phyloP scores from a whole-genome alignment of 2,888 invertebrate genomes.

The Phortica okadai region DNA sequence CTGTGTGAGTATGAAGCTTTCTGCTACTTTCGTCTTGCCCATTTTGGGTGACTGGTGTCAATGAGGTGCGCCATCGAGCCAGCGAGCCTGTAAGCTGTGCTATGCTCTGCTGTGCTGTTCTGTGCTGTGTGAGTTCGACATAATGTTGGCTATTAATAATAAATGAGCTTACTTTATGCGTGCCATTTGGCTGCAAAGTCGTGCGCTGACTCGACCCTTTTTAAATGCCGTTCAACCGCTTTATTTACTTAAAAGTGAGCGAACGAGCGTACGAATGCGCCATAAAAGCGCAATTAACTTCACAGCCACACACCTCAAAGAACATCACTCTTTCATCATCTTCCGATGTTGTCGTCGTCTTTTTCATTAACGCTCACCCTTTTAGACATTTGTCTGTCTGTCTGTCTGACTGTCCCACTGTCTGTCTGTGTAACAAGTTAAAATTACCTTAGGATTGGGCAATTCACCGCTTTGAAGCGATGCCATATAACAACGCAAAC shows the following conservation, averaged over 20 bases:
- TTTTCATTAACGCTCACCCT: neutral
- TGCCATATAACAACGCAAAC: constrained; percentile 97
- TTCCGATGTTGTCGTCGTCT: neutral
- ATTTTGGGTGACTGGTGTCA: too few relatives aligned
- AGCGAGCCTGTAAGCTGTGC: neutral
- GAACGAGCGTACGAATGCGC: constrained; percentile 5
- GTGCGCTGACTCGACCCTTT: constrained; percentile 27
- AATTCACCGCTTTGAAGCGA: constrained; percentile 96
- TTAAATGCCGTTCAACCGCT: constrained; percentile 8
- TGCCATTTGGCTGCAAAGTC: constrained; percentile 48
- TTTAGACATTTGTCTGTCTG: neutral
- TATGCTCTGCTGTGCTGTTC: neutral
- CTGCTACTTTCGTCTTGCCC: too few relatives aligned
- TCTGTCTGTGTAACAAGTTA: neutral
- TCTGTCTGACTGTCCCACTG: constrained; percentile 33
- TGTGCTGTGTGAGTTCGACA: constrained; percentile 51
- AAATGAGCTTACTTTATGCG: constrained; percentile 66
- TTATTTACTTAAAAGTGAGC: constrained; percentile 34
- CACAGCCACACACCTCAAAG: constrained; percentile 39
- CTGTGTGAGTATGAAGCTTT: neutral
- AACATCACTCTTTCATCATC: neutral
- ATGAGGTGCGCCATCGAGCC: too few relatives aligned
- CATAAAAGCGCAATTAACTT: constrained; percentile 67
- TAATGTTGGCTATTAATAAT: constrained; percentile 67
- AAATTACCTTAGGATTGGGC: constrained; percentile 95